phyloP scores from a whole-genome alignment of 2,113 vertebrate species.

The Solenodon paradoxus region DNA sequence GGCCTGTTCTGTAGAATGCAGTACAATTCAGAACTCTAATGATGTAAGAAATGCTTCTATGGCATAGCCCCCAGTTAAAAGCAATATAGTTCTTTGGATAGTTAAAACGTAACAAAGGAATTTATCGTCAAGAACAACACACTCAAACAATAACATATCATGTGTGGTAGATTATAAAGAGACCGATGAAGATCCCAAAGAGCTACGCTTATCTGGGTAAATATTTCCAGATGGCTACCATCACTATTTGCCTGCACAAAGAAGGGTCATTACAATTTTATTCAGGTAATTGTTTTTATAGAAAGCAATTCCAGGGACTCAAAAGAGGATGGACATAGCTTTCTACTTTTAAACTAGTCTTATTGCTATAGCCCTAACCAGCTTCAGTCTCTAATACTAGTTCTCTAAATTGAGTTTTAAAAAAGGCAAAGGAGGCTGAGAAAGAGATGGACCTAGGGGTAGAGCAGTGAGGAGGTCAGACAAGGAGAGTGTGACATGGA shows the following conservation, averaged over 20 bases:
- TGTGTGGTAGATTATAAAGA: too few relatives aligned
- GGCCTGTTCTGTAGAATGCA: background rate
- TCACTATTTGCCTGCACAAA: background rate
- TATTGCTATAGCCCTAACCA: background rate
- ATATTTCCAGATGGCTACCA: background rate
- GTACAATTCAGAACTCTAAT: background rate
- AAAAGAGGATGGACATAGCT: background rate
- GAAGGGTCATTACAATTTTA: background rate
- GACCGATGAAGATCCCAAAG: background rate
- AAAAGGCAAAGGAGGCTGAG: background rate
- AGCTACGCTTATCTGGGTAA: background rate
- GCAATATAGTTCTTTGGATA: background rate
- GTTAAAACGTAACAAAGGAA: background rate
- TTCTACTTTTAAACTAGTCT: background rate
- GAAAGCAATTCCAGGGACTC: background rate
- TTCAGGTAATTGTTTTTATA: background rate
- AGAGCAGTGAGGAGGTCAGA: background rate
- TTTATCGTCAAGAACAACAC: background rate
- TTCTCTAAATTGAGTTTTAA: background rate
- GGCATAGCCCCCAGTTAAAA: background rate
- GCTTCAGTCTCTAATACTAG: background rate
- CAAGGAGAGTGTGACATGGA: background rate
- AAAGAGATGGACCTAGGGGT: background rate
- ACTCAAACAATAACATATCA: background rate
- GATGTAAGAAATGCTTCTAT: background rate